Conservation (phyloP, 2,888 invertebrate genomes). For the Ochropleura plecta region DNA sequence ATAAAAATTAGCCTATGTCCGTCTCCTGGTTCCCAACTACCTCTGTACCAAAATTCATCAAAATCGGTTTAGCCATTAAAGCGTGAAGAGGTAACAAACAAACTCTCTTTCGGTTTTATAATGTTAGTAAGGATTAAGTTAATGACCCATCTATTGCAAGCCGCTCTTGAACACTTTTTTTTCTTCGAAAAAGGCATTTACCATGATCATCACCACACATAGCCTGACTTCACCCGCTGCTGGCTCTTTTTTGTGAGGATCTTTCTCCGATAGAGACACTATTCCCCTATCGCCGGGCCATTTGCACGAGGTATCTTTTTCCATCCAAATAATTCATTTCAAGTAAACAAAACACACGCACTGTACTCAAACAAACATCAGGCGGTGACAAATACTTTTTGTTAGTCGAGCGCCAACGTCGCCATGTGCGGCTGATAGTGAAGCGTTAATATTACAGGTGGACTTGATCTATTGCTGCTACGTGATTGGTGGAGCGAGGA, state of each 20-base stretch:
- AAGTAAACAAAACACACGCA: constrained; percentile 29
- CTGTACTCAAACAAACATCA: constrained; percentile 66
- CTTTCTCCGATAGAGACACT: background rate
- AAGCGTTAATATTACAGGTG: constrained; percentile 85
- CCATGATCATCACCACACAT: background rate
- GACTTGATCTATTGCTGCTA: constrained; percentile 79
- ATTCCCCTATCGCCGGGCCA: background rate
- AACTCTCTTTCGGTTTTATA: no score
- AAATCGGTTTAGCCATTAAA: no score
- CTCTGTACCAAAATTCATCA: no score
- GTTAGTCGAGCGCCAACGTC: constrained; percentile 69
- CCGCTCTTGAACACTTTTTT: background rate
- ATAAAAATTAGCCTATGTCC: no score
- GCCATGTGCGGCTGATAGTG: constrained; percentile 83
- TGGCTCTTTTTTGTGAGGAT: background rate
- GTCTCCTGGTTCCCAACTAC: no score
- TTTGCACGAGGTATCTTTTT: background rate
- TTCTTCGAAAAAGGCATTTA: background rate
- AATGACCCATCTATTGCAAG: no score
- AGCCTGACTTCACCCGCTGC: background rate
- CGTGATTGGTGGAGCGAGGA: constrained; percentile 68
- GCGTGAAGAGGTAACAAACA: no score
- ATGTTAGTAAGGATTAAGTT: no score
- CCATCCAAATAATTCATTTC: background rate
- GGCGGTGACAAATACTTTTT: constrained; percentile 77